Conservation (phyloP, 2,888 invertebrate species). For the Drosophila helvetica region DNA sequence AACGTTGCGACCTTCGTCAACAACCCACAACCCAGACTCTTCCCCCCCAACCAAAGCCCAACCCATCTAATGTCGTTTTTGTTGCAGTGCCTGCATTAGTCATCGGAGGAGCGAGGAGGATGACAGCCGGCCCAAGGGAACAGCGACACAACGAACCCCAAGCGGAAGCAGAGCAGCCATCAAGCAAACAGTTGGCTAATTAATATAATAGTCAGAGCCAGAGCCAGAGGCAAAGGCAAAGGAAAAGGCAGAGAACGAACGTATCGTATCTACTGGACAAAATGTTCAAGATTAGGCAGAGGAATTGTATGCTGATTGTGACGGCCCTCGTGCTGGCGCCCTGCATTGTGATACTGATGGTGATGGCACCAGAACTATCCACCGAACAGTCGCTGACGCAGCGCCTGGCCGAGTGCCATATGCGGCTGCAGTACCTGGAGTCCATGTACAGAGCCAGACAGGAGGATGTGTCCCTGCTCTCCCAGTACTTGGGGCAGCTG, state of each 20-base stretch:
- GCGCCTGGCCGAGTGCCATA: conserved; percentile 90
- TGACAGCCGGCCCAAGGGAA: conserved; percentile 38
- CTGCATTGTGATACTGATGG: conserved; percentile 84
- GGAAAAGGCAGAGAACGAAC: conserved; percentile 2
- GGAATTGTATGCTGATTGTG: conserved; percentile 86
- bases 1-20: conserved; percentile 63
- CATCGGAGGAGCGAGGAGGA: conserved; percentile 44
- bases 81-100: conserved; percentile 58
- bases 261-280: conserved; percentile 8
- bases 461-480: conserved; percentile 89
- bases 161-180: conserved; percentile 27
- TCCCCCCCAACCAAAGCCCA: conserved; percentile 15
- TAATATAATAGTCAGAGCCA: conserved; percentile 15
- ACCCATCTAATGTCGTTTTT: conserved; percentile 18
- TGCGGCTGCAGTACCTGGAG: conserved; percentile 91
- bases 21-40: not conserved
- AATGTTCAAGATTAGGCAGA: conserved; percentile 84
- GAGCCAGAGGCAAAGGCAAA: not conserved
- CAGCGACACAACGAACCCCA: conserved; percentile 23
- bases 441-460: conserved; percentile 90
- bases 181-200: conserved; percentile 31
- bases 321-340: conserved; percentile 86
- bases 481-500: conserved; percentile 87
- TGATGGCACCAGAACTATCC: conserved; percentile 86
- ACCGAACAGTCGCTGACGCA: conserved; percentile 88